A percentile compares a stretch with the other conserved stretches of the same genome.
Evolutionary conservation across 2,888 invertebrate genomes (phyloP).

Genomic region (Chouioia cunea): DNA sequence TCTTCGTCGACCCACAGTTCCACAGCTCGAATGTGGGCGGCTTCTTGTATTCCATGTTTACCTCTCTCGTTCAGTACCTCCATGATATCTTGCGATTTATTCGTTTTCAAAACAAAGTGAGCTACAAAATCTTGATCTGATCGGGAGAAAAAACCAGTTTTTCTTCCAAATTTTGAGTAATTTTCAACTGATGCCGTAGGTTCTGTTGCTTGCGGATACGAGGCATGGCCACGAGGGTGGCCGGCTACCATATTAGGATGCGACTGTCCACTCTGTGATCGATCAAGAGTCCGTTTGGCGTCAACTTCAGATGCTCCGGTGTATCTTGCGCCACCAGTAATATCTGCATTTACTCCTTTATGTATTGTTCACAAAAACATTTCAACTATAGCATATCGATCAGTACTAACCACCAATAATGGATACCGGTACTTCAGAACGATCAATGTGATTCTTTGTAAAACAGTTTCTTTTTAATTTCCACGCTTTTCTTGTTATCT

Average conservation of each 20-base stretch:
- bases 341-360: background rate
- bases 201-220: constrained; percentile 45
- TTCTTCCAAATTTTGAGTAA: constrained; percentile 50
- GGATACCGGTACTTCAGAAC: too few relatives aligned
- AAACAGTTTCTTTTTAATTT: background rate
- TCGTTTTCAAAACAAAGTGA: constrained; percentile 48
- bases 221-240: constrained; percentile 60
- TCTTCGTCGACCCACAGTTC: background rate
- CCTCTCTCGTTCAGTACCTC: constrained; percentile 44
- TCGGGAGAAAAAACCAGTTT: constrained; percentile 55
- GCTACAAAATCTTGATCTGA: constrained; percentile 54
- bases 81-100: constrained; percentile 46
- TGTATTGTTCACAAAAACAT: background rate
- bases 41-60: background rate
- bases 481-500: background rate
- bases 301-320: constrained; percentile 48
- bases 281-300: constrained; percentile 52
- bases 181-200: constrained; percentile 54
- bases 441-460: background rate
- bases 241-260: constrained; percentile 45
- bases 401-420: too few relatives aligned
- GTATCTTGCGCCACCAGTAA: constrained; percentile 48
- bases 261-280: constrained; percentile 52
- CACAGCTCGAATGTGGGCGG: background rate
- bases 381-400: too few relatives aligned